Conservation (phyloP, 2,888 invertebrate genomes). For the Pristionchus fissidentatus region DNA sequence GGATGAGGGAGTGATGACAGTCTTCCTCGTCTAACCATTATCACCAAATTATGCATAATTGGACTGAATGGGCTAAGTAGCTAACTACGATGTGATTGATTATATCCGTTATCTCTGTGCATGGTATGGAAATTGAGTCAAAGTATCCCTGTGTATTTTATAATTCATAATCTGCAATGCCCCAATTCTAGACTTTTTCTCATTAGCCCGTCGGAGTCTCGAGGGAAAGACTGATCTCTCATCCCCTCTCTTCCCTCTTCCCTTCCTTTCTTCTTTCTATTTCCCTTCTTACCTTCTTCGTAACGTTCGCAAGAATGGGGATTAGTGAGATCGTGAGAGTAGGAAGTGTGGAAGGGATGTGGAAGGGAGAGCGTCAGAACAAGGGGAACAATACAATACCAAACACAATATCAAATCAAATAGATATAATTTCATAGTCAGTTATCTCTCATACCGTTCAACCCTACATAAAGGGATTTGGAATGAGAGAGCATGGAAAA, state of each 20-base stretch:
- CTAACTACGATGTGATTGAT: too few relatives aligned
- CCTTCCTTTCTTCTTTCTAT: not conserved
- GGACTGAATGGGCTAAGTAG: too few relatives aligned
- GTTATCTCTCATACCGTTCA: not conserved
- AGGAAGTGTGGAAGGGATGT: not conserved
- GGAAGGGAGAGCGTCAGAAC: too few relatives aligned
- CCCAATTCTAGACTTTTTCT: too few relatives aligned
- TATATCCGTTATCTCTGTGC: too few relatives aligned
- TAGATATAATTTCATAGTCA: not conserved
- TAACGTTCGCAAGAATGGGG: slow-evolving; percentile 1
- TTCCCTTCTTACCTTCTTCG: not conserved
- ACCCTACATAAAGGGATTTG: not conserved
- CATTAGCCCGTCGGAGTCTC: slow-evolving; percentile 34
- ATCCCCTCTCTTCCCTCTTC: not conserved
- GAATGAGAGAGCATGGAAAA: not conserved
- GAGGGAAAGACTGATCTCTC: not conserved
- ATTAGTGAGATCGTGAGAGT: slow-evolving; percentile 23
- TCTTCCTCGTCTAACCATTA: too few relatives aligned
- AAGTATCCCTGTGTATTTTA: too few relatives aligned
- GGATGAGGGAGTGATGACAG: too few relatives aligned
- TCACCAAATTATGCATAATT: too few relatives aligned
- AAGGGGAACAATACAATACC: not conserved
- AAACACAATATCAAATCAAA: not conserved
- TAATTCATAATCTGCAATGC: too few relatives aligned
- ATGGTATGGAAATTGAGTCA: too few relatives aligned